Percentiles rank a stretch among this genome's conserved stretches.
Conservation (phyloP, 1,140 invertebrate genomes). For the Aphis gossypii region DNA sequence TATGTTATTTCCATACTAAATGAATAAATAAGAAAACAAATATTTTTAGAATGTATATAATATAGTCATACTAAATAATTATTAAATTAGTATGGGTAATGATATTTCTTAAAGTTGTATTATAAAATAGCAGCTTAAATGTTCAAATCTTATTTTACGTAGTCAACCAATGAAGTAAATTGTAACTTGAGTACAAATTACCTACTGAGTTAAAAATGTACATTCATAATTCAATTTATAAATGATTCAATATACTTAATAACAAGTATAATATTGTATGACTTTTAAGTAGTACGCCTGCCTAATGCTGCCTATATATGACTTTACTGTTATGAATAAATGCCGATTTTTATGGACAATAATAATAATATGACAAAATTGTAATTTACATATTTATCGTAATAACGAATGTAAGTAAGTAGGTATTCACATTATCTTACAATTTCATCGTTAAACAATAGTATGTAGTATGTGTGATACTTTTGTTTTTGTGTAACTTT, state of each 20-base stretch:
- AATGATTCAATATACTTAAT: neutral
- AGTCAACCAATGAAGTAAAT: neutral
- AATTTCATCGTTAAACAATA: neutral
- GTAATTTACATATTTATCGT: neutral
- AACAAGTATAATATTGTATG: neutral
- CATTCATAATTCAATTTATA: neutral
- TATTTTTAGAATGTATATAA: neutral
- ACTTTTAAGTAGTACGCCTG: neutral
- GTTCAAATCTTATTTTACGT: neutral
- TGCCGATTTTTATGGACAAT: neutral
- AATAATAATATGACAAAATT: neutral
- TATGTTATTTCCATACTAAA: slow-evolving; percentile 70
- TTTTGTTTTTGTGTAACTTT: neutral
- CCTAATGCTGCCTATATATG: neutral
- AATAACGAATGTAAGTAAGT: neutral
- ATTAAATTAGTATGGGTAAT: neutral
- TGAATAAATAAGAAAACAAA: neutral
- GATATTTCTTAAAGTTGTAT: neutral
- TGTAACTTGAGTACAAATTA: neutral
- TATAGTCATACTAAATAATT: neutral
- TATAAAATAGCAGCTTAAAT: neutral
- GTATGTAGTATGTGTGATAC: neutral
- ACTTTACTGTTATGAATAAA: neutral
- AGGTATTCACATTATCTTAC: neutral
- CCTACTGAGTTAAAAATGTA: neutral